Conservation (phyloP, 2,888 invertebrate species). For the Phrixothrix hirtus region DNA sequence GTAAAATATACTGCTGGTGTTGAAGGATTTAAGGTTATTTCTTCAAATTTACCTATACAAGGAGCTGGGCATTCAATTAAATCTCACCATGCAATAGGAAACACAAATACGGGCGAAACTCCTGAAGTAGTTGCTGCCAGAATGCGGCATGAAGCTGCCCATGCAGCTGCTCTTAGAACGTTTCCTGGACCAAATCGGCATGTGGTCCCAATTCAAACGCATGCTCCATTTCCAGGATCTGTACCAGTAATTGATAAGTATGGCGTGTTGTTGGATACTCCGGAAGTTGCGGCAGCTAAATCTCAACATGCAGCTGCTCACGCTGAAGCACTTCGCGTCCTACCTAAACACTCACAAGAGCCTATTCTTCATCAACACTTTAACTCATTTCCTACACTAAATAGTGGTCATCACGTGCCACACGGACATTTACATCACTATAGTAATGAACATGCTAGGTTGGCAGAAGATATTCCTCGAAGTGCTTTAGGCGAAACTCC, state of each 20-base stretch:
- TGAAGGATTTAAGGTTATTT: constrained; percentile 18
- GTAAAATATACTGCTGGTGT: constrained; percentile 34
- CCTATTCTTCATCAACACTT: no score
- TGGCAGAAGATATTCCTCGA: constrained; percentile 38
- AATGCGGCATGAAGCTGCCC: constrained; percentile 19
- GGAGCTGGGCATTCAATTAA: not conserved
- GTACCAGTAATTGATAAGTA: not conserved
- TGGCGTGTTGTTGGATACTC: constrained; percentile 19
- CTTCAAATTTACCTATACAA: constrained; percentile 6
- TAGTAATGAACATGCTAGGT: constrained; percentile 10
- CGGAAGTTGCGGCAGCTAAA: constrained; percentile 23
- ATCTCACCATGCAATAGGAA: not conserved
- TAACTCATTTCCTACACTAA: not conserved
- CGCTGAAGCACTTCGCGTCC: constrained; percentile 3
- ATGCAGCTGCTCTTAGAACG: constrained; percentile 6
- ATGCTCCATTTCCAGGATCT: not conserved
- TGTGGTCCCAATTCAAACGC: not conserved
- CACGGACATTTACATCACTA: no score
- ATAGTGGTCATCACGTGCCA: not conserved
- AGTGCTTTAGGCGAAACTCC: constrained; percentile 41
- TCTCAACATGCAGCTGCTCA: constrained; percentile 19
- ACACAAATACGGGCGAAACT: constrained; percentile 7
- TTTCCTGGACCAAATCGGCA: not conserved
- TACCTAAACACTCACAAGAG: constrained; percentile 2
- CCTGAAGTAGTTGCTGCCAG: constrained; percentile 25